Percentiles rank a stretch among this genome's conserved stretches.
Evolutionary conservation across 2,888 invertebrate species (phyloP).

Genomic region (Caenorhabditis doughertyi): DNA sequence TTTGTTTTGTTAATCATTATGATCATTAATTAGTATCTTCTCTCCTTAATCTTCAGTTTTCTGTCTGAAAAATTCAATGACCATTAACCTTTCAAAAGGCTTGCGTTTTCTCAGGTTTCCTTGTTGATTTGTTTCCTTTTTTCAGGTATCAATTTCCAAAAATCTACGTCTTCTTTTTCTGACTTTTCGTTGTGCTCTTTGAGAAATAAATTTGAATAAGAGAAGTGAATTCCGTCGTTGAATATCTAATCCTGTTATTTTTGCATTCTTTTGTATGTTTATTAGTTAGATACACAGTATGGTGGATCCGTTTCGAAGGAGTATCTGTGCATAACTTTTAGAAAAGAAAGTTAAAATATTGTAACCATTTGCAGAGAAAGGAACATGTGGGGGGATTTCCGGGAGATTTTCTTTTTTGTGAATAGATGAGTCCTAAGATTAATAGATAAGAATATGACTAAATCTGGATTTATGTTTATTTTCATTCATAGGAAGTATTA

Average conservation of each 20-base stretch:
- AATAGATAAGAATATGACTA: slow-evolving; percentile 6
- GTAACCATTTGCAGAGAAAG: background rate
- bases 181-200: slow-evolving; percentile 36
- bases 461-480: slow-evolving; percentile 1
- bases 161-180: slow-evolving; percentile 18
- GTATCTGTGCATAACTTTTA: too few species aligned
- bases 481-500: background rate
- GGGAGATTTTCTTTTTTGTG: slow-evolving; percentile 4
- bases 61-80: slow-evolving; percentile 21
- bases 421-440: background rate
- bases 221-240: slow-evolving; percentile 1
- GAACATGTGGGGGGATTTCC: slow-evolving; percentile 3
- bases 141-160: slow-evolving; percentile 16
- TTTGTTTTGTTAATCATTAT: slow-evolving; percentile 9
- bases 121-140: slow-evolving; percentile 34
- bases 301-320: too few species aligned
- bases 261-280: too few species aligned
- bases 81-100: slow-evolving; percentile 22
- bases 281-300: too few species aligned
- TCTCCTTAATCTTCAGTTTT: background rate
- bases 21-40: slow-evolving; percentile 9
- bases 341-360: too few species aligned
- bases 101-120: background rate
- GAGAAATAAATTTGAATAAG: slow-evolving; percentile 25
- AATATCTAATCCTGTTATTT: slow-evolving; percentile 21